A percentile compares a stretch with the other conserved stretches of the same genome.
phyloP scores from a whole-genome alignment of 1,140 invertebrate genomes.

The Macrobrachium nipponense region DNA sequence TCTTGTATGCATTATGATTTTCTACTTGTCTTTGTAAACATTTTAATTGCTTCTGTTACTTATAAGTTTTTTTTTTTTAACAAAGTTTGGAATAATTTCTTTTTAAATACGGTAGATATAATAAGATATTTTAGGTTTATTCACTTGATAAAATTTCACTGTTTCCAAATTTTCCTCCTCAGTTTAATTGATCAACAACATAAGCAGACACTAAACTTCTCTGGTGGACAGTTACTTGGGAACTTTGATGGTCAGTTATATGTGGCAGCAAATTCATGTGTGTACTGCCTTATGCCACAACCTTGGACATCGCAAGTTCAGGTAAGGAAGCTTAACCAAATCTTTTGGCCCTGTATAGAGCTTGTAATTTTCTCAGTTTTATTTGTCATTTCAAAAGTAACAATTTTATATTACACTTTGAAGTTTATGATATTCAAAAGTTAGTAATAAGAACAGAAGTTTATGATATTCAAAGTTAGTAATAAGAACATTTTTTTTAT shows the following conservation, averaged over 20 bases:
- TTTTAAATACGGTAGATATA: too few species aligned
- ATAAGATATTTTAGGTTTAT: too few species aligned
- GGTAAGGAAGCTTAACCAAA: not conserved
- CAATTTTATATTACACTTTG: too few species aligned
- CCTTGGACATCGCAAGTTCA: constrained; percentile 72
- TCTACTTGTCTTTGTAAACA: too few species aligned
- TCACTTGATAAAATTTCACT: too few species aligned
- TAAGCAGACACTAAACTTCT: constrained; percentile 71
- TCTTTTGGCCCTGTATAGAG: not conserved
- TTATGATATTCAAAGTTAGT: too few species aligned
- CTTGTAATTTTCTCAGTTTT: not conserved
- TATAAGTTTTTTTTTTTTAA: too few species aligned
- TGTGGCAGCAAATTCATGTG: constrained; percentile 69
- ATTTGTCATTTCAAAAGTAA: not conserved
- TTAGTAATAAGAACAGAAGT: too few species aligned
- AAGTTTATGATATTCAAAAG: too few species aligned
- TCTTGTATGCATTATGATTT: not conserved
- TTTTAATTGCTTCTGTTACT: too few species aligned
- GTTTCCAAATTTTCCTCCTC: not conserved
- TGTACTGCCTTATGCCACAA: constrained; percentile 71
- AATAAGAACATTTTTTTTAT: too few species aligned
- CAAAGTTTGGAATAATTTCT: too few species aligned
- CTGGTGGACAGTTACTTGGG: constrained; percentile 69
- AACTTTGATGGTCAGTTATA: constrained; percentile 72
- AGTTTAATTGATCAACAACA: constrained; percentile 72